Conservation (phyloP, 2,888 invertebrate genomes). For the Lycocerus yunnanus region DNA sequence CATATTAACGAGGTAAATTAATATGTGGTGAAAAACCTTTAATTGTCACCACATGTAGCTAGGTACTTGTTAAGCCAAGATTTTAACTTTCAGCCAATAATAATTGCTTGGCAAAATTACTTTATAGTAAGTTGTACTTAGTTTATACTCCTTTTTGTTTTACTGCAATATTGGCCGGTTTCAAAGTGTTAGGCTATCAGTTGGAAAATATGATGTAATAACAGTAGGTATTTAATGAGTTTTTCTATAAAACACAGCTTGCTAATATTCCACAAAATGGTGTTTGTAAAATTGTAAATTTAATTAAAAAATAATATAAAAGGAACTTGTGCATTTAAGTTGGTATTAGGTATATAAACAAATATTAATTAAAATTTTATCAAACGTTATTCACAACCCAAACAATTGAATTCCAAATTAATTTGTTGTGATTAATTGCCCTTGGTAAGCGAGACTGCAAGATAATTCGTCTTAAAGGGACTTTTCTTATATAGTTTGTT, state of each 20-base stretch:
- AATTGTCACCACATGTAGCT: not conserved
- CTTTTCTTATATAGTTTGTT: not conserved
- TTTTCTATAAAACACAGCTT: slow-evolving; percentile 2
- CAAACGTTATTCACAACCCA: slow-evolving; percentile 7
- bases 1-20: not conserved
- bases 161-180: not conserved
- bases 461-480: slow-evolving; percentile 6
- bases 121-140: not conserved
- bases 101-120: not conserved
- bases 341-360: not conserved
- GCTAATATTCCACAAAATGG: not conserved
- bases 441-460: slow-evolving; percentile 8
- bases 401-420: slow-evolving; percentile 19
- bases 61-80: not conserved
- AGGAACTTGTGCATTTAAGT: not conserved
- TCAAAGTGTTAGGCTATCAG: not conserved
- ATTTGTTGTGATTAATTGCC: slow-evolving; percentile 19
- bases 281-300: slow-evolving; percentile 3
- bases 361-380: slow-evolving; percentile 17
- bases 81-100: not conserved
- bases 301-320: slow-evolving; percentile 2
- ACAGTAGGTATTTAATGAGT: not conserved
- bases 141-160: not conserved
- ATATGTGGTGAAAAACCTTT: not conserved
- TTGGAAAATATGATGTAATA: slow-evolving; percentile 2